Evolutionary conservation across 2,888 invertebrate species (phyloP).

Genomic region (Neelides folsomi): DNA sequence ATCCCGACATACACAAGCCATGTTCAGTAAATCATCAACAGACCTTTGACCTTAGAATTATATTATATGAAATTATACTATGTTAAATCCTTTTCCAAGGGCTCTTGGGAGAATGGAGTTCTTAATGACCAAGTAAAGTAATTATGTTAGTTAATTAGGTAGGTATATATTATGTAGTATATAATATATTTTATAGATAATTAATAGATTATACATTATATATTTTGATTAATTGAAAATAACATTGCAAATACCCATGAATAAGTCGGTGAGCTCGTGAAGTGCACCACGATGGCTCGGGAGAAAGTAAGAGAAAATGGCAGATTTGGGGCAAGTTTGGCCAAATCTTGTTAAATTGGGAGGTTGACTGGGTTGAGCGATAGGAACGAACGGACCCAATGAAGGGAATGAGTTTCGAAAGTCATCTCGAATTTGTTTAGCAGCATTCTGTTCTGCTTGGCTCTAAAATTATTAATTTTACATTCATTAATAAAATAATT

Average conservation of each 20-base stretch:
- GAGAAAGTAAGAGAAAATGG: slow-evolving; percentile 22
- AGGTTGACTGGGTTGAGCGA: not conserved
- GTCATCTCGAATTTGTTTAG: not conserved
- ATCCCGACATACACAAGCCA: slow-evolving; percentile 22
- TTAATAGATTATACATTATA: no score
- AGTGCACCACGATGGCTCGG: slow-evolving; percentile 21
- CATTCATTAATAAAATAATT: no score
- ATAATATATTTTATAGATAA: no score
- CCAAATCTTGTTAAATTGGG: slow-evolving; percentile 12
- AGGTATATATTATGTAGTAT: no score
- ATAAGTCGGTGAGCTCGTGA: slow-evolving; percentile 9
- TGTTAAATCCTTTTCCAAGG: no score
- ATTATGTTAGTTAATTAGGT: no score
- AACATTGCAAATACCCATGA: slow-evolving; percentile 16
- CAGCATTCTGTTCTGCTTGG: slow-evolving; percentile 5
- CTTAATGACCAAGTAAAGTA: no score
- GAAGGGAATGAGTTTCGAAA: slow-evolving; percentile 3
- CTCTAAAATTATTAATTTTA: slow-evolving; percentile 8
- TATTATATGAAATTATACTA: not conserved
- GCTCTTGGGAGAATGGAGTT: no score
- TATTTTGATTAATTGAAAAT: not conserved
- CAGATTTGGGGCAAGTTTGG: slow-evolving; percentile 13
- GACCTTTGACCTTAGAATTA: slow-evolving; percentile 10
- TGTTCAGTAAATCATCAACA: slow-evolving; percentile 11
- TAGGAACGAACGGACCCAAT: not conserved